Conservation (phyloP, 1,140 invertebrate species). For the Drosophila novamexicana region DNA sequence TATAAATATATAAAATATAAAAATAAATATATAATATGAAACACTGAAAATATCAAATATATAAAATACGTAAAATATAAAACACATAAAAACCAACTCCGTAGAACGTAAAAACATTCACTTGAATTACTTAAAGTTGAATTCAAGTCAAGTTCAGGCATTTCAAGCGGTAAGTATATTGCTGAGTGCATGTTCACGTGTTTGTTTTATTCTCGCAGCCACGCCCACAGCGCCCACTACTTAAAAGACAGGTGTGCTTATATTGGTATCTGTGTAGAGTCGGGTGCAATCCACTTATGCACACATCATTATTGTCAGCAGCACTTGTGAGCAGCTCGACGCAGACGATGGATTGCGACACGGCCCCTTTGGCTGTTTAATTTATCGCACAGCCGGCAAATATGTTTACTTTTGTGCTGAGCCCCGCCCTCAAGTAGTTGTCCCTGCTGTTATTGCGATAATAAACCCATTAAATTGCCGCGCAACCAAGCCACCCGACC, state of each 20-base stretch:
- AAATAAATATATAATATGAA: too few relatives aligned
- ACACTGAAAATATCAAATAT: too few relatives aligned
- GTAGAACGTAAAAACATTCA: too few relatives aligned
- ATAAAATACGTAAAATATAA: too few relatives aligned
- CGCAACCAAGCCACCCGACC: not conserved
- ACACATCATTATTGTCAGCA: conserved; percentile 75
- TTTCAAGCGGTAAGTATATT: not conserved
- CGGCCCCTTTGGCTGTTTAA: conserved; percentile 61
- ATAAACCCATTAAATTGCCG: conserved; percentile 82
- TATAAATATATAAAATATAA: too few relatives aligned
- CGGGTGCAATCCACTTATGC: conserved; percentile 61
- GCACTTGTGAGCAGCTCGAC: conserved; percentile 17
- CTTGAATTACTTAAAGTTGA: too few relatives aligned
- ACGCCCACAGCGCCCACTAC: not conserved
- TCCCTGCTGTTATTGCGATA: conserved; percentile 61
- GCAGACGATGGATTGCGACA: conserved; percentile 11
- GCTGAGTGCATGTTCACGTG: not conserved
- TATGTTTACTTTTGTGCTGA: conserved; percentile 58
- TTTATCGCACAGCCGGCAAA: conserved; percentile 66
- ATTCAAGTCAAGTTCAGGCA: too few relatives aligned
- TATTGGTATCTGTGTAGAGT: conserved; percentile 1
- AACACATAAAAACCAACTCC: too few relatives aligned
- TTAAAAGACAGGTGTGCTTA: not conserved
- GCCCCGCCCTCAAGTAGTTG: conserved; percentile 10
- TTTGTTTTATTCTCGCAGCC: not conserved